These are phyloP conservation scores for Leptopilina drosophilae DNA, from an alignment of 2,888 invertebrate genomes.

Conservation along the genomic window DNA sequence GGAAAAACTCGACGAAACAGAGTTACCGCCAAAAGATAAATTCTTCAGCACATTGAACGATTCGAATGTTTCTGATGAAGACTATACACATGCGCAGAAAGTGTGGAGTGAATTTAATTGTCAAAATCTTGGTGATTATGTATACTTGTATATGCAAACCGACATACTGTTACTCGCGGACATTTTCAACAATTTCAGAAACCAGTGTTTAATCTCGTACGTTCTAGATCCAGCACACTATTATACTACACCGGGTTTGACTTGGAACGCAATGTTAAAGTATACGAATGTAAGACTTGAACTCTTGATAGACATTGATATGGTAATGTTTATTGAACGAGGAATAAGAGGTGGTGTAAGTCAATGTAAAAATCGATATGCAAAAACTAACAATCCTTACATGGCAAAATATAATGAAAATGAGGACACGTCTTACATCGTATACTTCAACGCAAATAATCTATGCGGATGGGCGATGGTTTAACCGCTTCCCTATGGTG, in stretches of 20 bases:
- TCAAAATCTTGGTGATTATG: conserved; percentile 16
- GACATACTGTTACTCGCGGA: conserved; percentile 31
- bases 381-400: conserved; percentile 48
- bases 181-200: conserved; percentile 48
- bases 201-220: conserved; percentile 44
- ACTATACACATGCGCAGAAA: background rate
- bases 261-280: conserved; percentile 53
- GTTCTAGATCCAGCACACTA: conserved; percentile 46
- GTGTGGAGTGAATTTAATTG: background rate
- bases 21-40: background rate
- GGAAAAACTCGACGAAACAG: conserved; percentile 1
- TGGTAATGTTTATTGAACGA: conserved; percentile 20
- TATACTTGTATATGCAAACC: background rate
- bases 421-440: background rate
- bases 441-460: conserved; percentile 41
- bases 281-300: conserved; percentile 43
- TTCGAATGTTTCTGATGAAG: background rate
- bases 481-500: conserved; percentile 9
- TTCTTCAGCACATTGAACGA: conserved; percentile 4
- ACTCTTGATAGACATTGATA: conserved; percentile 18
- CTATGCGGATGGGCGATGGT: conserved; percentile 40
- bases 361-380: conserved; percentile 41
- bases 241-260: conserved; percentile 49
- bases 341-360: conserved; percentile 2
- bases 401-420: background rate